Conservation (phyloP, 2,797 vertebrate genomes). For the Carduelis carduelis region DNA sequence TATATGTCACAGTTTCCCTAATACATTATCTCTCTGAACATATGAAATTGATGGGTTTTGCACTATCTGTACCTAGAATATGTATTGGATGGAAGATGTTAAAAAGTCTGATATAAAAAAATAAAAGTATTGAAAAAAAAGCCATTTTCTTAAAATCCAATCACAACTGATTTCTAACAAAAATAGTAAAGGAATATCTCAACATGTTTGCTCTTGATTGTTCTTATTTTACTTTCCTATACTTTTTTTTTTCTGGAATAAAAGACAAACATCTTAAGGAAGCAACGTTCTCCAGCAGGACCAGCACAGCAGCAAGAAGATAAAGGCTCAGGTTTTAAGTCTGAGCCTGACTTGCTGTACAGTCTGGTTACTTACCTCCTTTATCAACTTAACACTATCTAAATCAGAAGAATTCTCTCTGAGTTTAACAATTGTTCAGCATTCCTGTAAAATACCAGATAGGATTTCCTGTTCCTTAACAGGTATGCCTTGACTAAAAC, state of each 20-base stretch:
- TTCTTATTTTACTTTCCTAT: neutral
- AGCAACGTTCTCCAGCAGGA: neutral
- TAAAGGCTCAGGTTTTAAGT: neutral
- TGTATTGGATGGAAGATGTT: neutral
- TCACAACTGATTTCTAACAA: neutral
- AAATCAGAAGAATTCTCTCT: neutral
- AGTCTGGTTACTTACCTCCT: neutral
- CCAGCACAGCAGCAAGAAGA: neutral
- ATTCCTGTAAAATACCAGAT: neutral
- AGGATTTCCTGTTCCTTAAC: neutral
- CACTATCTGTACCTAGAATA: neutral
- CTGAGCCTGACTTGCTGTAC: neutral
- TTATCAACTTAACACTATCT: neutral
- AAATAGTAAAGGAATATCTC: neutral
- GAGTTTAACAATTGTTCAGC: neutral
- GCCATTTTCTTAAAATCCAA: neutral
- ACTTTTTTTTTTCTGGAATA: neutral
- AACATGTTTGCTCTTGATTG: neutral
- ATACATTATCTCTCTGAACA: slow-evolving; percentile 28
- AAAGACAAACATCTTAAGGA: neutral
- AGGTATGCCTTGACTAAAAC: neutral
- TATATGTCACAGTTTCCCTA: slow-evolving; percentile 1
- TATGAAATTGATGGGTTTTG: neutral
- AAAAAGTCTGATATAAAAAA: neutral
- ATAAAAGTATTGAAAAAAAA: neutral